These are phyloP conservation scores for Pristionchus exspectatus DNA, from an alignment of 2,888 invertebrate species.

Conservation along the genomic window DNA sequence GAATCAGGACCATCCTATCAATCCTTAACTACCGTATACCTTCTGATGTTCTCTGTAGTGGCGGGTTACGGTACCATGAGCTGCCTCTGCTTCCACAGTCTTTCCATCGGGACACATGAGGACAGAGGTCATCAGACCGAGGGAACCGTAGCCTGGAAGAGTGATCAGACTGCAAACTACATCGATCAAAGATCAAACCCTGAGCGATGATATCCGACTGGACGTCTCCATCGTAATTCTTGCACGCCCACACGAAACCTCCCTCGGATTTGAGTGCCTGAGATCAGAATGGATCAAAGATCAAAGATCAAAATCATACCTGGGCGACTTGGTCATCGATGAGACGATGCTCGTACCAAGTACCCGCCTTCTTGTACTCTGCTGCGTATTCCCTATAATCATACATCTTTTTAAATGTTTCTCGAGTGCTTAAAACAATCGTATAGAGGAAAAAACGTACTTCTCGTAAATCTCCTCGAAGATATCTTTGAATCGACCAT, in stretches of 20 bases:
- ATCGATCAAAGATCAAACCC: conserved; percentile 59
- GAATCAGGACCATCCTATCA: not conserved
- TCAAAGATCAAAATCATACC: conserved; percentile 11
- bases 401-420: not conserved
- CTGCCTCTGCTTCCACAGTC: conserved; percentile 83
- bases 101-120: conserved; percentile 83
- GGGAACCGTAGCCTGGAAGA: conserved; percentile 84
- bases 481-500: conserved; percentile 93
- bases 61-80: conserved; percentile 83
- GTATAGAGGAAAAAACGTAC: conserved; percentile 81
- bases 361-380: conserved; percentile 87
- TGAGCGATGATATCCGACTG: conserved; percentile 92
- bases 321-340: conserved; percentile 90
- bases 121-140: conserved; percentile 87
- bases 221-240: conserved; percentile 92
- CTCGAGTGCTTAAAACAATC: not conserved
- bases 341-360: conserved; percentile 93
- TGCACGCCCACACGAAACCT: conserved; percentile 93
- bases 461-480: conserved; percentile 91
- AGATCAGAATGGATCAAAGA: not conserved
- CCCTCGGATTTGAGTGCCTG: conserved; percentile 85
- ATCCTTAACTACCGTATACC: conserved; percentile 47
- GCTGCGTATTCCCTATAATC: conserved; percentile 84
- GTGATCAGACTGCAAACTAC: not conserved
- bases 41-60: conserved; percentile 80